These are phyloP conservation scores for Macrosoma leucophasiata DNA, from an alignment of 2,888 invertebrate species.

Conservation along the genomic window DNA sequence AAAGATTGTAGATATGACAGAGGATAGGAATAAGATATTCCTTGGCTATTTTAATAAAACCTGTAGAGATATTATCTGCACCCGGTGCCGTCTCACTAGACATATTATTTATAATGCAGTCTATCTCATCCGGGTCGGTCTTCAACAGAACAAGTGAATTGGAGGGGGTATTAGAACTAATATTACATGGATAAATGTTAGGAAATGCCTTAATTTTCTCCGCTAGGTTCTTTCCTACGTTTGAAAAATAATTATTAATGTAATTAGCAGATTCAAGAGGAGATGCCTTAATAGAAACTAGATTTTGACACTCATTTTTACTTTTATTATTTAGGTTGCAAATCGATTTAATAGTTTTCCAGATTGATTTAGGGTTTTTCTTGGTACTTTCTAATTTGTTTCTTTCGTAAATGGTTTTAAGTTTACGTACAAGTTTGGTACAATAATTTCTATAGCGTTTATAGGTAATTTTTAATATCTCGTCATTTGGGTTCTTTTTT, in stretches of 20 bases:
- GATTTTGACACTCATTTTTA: neutral
- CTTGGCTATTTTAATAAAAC: too few relatives aligned
- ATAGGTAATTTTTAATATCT: slow-evolving; percentile 2
- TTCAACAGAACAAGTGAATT: too few relatives aligned
- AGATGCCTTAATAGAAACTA: neutral
- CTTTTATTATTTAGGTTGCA: slow-evolving; percentile 2
- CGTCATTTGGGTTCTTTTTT: slow-evolving; percentile 6
- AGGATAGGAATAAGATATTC: too few relatives aligned
- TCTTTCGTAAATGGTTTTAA: slow-evolving; percentile 5
- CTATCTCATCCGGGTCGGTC: too few relatives aligned
- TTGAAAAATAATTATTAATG: slow-evolving; percentile 8
- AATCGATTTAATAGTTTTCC: slow-evolving; percentile 8
- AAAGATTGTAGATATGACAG: too few relatives aligned
- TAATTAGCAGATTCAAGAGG: slow-evolving; percentile 2
- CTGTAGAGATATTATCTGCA: too few relatives aligned
- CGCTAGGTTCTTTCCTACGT: slow-evolving; percentile 4
- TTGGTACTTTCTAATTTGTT: slow-evolving; percentile 1
- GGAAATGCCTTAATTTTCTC: too few relatives aligned
- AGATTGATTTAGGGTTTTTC: slow-evolving; percentile 3
- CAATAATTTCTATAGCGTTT: slow-evolving; percentile 8
- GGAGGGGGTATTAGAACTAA: too few relatives aligned
- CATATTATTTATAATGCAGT: too few relatives aligned
- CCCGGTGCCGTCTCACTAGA: too few relatives aligned
- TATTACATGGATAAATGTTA: too few relatives aligned
- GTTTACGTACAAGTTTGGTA: slow-evolving; percentile 4